Base-by-base conservation (phyloP, 2,888 invertebrate genomes). In the Chromoteleia sp. region DNA sequence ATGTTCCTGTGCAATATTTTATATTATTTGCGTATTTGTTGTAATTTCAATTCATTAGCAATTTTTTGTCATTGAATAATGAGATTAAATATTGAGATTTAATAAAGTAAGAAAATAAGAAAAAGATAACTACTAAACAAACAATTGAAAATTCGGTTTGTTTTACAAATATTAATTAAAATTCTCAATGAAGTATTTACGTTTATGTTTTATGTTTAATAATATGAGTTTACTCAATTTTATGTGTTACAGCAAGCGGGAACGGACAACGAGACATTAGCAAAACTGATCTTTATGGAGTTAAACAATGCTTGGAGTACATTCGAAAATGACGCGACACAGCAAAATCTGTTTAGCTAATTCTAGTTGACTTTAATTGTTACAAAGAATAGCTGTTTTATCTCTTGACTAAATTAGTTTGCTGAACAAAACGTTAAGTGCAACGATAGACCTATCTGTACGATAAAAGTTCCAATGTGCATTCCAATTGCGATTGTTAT, bases 301-400 rank as follows among this genome's bases (percentile, higher is more conserved):
- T 93, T 99, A 85, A 99, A 99, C 92, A 99, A 99, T 91, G 99
- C 99, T 15, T 99, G 99, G 98, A 96, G 96, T 87, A 98, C 98
- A 90, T 99, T 99, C 92, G 98, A 98, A 91, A 96, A 95, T 89
- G 97, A 97, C 92, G 93, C 95, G 77, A 94, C 96, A 84, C 96
- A 97, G 90, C 96, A 96, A 91, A 96, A 96, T 88, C 93, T 95
- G 92, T 95, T 95, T 92, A 92, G 91, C 85, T 92, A 92, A 91
- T 88, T 88, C 81, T 65, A 70, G 56, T 85, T 86, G 78, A 68
- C 73, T 81, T 81, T 82, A 84, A 79, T 85, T 84, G 84, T 86
- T 86, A 75, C 30, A 78, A 54, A 36, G 19, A 70, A 86, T 82
- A 79, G 74, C 65, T 73, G 73, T 78, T 65, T 81, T 58, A 77